A percentile compares a stretch with the other conserved stretches of the same genome.
Conservation (phyloP, 2,113 vertebrate species). For the Phrynosoma blainvillii region DNA sequence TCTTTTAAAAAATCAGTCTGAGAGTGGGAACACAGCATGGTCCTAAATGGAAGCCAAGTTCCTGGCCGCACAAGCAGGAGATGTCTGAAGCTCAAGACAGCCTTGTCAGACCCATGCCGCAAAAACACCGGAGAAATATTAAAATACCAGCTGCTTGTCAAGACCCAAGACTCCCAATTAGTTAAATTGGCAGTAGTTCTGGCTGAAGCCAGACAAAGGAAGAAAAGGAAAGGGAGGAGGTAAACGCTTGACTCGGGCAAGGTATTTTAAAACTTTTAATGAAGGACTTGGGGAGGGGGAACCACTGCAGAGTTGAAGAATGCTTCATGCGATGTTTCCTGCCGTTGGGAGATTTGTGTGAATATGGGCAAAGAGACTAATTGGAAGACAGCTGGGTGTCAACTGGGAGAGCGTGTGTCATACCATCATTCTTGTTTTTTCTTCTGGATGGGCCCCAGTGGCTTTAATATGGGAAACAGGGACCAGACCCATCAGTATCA, state of each 20-base stretch:
- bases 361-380: background rate
- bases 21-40: background rate
- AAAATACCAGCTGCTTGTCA: background rate
- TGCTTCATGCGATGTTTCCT: background rate
- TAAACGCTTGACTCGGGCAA: background rate
- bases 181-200: background rate
- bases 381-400: background rate
- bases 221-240: no score
- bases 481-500: no score
- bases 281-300: background rate
- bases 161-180: background rate
- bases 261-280: conserved; percentile 15
- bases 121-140: background rate
- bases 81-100: no score
- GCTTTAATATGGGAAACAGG: no score
- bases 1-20: background rate
- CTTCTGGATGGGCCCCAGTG: background rate
- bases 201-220: background rate
- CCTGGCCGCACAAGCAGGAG: accelerated
- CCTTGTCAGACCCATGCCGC: background rate
- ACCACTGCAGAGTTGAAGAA: background rate
- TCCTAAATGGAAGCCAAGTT: background rate
- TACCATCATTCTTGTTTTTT: background rate
- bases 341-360: accelerated
- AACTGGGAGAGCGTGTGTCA: background rate